phyloP scores from a whole-genome alignment of 2,797 vertebrate species.

The Sebastes diaconus region DNA sequence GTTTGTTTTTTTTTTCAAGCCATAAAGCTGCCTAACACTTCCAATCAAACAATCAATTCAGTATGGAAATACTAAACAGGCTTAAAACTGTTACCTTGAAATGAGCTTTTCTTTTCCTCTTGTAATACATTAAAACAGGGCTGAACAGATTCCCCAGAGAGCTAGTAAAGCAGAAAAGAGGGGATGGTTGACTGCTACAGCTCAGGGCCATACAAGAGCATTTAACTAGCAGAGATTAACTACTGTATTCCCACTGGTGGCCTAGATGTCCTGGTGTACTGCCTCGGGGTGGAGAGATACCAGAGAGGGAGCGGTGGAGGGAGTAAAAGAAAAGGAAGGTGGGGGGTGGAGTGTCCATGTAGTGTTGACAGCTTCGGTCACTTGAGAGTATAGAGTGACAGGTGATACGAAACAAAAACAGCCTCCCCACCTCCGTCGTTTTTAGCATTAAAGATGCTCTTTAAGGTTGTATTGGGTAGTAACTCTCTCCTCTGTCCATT shows the following conservation, averaged over 20 bases:
- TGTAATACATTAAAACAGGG: slow-evolving; percentile 56
- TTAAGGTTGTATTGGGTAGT: neutral
- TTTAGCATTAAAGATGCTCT: neutral
- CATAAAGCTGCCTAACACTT: neutral
- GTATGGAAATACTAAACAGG: slow-evolving; percentile 30
- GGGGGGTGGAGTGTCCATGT: slow-evolving; percentile 30
- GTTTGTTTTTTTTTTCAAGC: neutral
- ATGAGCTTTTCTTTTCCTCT: slow-evolving; percentile 33
- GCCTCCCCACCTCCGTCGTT: neutral
- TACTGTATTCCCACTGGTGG: slow-evolving; percentile 76
- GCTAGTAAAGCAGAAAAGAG: slow-evolving; percentile 53
- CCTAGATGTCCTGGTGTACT: slow-evolving; percentile 71
- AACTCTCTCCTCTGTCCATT: neutral
- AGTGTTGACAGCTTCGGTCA: slow-evolving; percentile 49
- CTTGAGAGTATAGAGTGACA: slow-evolving; percentile 51
- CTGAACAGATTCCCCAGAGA: slow-evolving; percentile 54
- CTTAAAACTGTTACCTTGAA: slow-evolving; percentile 36
- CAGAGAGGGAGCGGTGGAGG: slow-evolving; percentile 22
- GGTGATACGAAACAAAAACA: slow-evolving; percentile 56
- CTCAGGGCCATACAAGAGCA: slow-evolving; percentile 76
- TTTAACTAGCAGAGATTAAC: slow-evolving; percentile 82
- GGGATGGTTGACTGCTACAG: slow-evolving; percentile 68
- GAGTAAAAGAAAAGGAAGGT: slow-evolving; percentile 6
- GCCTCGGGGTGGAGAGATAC: slow-evolving; percentile 62
- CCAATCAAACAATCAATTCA: slow-evolving; percentile 36